Conservation (phyloP, 1,140 invertebrate genomes). For the Platyura marginata region DNA sequence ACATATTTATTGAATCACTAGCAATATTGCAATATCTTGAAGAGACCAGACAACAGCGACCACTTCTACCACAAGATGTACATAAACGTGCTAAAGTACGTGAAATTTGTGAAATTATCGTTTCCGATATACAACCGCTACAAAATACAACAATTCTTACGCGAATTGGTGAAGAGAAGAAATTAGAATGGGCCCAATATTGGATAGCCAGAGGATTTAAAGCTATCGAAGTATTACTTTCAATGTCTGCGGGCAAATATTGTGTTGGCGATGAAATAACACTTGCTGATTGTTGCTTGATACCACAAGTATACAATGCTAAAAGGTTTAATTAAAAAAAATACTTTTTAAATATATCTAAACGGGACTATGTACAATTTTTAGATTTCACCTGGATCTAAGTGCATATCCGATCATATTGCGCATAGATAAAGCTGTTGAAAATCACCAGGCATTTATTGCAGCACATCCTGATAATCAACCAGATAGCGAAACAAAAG, state of each 20-base stretch:
- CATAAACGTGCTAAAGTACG: constrained; percentile 67
- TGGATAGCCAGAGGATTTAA: constrained; percentile 80
- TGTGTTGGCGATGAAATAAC: constrained; percentile 88
- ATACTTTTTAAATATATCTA: constrained; percentile 3
- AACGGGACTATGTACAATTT: constrained; percentile 7
- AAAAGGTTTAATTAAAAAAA: constrained; percentile 41
- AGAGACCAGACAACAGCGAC: constrained; percentile 68
- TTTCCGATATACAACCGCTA: constrained; percentile 84
- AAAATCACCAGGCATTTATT: constrained; percentile 73
- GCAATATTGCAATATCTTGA: constrained; percentile 93
- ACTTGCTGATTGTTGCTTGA: constrained; percentile 80
- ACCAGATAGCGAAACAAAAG: constrained; percentile 78
- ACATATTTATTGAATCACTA: constrained; percentile 74
- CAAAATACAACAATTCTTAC: constrained; percentile 82
- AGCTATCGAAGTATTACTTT: constrained; percentile 75
- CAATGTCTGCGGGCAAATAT: constrained; percentile 74
- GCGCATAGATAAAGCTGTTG: constrained; percentile 67
- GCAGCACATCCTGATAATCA: constrained; percentile 74
- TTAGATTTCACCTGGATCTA: constrained; percentile 79
- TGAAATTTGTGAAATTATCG: constrained; percentile 52
- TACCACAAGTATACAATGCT: constrained; percentile 86
- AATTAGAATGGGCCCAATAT: constrained; percentile 81
- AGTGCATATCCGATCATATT: constrained; percentile 75
- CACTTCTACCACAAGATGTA: constrained; percentile 71
- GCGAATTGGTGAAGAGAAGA: constrained; percentile 67